These are phyloP conservation scores for Drosophila ustulata DNA, from an alignment of 2,888 invertebrate genomes.

Conservation along the genomic window DNA sequence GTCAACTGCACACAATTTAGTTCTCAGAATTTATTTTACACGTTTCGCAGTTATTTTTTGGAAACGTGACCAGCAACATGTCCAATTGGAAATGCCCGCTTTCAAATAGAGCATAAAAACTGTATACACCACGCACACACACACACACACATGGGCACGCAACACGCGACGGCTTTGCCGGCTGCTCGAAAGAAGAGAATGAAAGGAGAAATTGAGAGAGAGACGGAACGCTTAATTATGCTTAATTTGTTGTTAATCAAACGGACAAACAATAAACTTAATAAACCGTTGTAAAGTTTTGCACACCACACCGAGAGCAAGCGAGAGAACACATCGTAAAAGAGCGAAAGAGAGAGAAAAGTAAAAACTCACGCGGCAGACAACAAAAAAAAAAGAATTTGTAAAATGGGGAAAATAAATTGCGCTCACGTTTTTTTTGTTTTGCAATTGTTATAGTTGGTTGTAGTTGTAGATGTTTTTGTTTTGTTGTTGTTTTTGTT, in stretches of 20 bases:
- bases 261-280: slow-evolving; percentile 59
- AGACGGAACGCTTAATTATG: slow-evolving; percentile 65
- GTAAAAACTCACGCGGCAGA: slow-evolving; percentile 53
- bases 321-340: background rate
- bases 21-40: background rate
- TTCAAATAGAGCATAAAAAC: slow-evolving; percentile 63
- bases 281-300: slow-evolving; percentile 56
- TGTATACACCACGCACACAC: slow-evolving; percentile 58
- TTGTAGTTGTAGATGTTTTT: slow-evolving; percentile 46
- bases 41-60: background rate
- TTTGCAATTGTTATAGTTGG: slow-evolving; percentile 46
- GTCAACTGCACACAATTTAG: background rate
- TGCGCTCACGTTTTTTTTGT: slow-evolving; percentile 62
- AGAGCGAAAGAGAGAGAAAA: slow-evolving; percentile 18
- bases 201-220: slow-evolving; percentile 23
- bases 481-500: slow-evolving; percentile 30
- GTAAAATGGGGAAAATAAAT: slow-evolving; percentile 49
- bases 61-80: slow-evolving; percentile 23
- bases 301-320: slow-evolving; percentile 18
- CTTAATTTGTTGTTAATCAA: slow-evolving; percentile 76
- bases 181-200: slow-evolving; percentile 44
- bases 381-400: slow-evolving; percentile 46
- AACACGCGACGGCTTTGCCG: slow-evolving; percentile 76
- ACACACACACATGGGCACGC: slow-evolving; percentile 38
- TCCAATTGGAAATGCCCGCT: slow-evolving; percentile 4